These are phyloP conservation scores for Lottia gigantea DNA, from an alignment of 2,888 invertebrate species.

Conservation along the genomic window DNA sequence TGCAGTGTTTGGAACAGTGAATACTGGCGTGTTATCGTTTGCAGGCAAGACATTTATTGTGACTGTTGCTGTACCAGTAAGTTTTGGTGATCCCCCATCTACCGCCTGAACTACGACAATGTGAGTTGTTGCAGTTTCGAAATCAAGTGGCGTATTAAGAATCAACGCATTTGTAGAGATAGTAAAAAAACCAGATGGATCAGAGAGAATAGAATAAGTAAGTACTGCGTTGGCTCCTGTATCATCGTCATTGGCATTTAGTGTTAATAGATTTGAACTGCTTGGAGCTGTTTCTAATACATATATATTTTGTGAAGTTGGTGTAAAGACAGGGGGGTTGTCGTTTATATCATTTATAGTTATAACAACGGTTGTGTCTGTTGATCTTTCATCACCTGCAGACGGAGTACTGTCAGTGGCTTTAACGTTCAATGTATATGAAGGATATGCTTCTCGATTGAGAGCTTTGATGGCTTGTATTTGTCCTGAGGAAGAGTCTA, in stretches of 20 bases:
- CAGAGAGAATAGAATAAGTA: conserved; percentile 30
- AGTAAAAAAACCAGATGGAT: not conserved
- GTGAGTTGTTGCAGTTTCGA: not conserved
- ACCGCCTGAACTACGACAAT: not conserved
- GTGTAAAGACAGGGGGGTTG: conserved; percentile 91
- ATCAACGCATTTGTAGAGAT: not conserved
- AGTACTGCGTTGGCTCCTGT: conserved; percentile 39
- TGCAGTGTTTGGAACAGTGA: not conserved
- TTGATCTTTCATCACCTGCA: conserved; percentile 26
- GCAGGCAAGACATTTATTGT: not conserved
- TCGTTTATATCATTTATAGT: conserved; percentile 92
- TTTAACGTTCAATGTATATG: conserved; percentile 32
- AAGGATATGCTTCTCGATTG: conserved; percentile 1
- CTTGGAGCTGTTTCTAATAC: conserved; percentile 84
- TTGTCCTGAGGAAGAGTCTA: not conserved
- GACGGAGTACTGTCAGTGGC: conserved; percentile 40
- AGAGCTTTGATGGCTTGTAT: not conserved
- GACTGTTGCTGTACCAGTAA: not conserved
- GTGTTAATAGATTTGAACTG: conserved; percentile 33
- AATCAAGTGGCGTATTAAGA: not conserved
- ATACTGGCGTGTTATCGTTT: not conserved
- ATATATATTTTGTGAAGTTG: conserved; percentile 90
- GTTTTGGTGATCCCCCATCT: not conserved
- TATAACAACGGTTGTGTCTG: conserved; percentile 81
- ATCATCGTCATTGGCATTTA: conserved; percentile 45